phyloP scores from a whole-genome alignment of 1,140 invertebrate species.

The Lepidurus couesii region DNA sequence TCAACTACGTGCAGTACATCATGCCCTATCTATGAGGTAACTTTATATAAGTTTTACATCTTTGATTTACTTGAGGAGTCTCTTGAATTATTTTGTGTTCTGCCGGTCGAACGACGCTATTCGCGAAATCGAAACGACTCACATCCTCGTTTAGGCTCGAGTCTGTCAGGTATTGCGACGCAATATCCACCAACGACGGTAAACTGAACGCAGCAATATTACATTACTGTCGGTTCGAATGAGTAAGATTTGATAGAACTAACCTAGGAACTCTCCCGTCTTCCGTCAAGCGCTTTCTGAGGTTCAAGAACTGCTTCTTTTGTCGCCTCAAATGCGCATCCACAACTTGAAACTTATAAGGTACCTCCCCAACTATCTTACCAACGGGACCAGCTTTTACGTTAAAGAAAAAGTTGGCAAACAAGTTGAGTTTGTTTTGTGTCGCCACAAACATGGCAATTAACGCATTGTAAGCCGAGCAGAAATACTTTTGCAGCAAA shows the following conservation, averaged over 20 bases:
- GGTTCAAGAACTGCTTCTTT: neutral
- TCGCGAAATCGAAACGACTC: conserved; percentile 31
- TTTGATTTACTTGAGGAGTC: neutral
- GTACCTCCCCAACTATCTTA: neutral
- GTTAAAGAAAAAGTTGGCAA: conserved; percentile 22
- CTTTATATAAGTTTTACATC: neutral
- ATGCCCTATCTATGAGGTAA: neutral
- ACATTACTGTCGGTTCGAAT: no score
- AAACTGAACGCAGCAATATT: neutral
- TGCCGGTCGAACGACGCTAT: conserved; percentile 8
- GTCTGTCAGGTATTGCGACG: conserved; percentile 19
- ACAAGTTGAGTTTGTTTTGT: conserved; percentile 19
- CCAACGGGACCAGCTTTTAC: neutral
- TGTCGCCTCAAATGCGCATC: neutral
- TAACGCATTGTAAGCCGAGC: conserved; percentile 23
- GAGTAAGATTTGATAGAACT: neutral
- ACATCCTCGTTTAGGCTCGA: conserved; percentile 32
- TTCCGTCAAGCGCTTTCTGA: neutral
- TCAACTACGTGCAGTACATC: no score
- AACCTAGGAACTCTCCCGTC: neutral
- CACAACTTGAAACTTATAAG: neutral
- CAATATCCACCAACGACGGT: conserved; percentile 5
- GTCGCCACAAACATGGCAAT: conserved; percentile 17
- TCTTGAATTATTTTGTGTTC: neutral
- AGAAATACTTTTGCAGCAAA: conserved; percentile 12